phyloP scores from a whole-genome alignment of 2,113 vertebrate species.

The Protobothrops flavoviridis region DNA sequence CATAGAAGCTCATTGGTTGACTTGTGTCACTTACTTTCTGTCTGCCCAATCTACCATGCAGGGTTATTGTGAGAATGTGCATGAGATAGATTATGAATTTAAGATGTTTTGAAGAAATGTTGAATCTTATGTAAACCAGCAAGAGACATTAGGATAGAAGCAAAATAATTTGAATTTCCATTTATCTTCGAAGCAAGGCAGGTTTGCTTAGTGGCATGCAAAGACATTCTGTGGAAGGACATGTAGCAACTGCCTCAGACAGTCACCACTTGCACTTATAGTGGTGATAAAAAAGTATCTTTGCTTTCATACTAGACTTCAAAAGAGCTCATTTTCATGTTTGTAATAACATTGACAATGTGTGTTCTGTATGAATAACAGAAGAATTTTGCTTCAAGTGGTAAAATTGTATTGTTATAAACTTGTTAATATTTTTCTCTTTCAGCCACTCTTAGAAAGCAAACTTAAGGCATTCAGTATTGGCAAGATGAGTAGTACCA shows the following conservation, averaged over 20 bases:
- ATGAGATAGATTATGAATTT: not conserved
- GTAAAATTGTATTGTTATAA: constrained; percentile 13
- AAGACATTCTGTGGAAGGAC: not conserved
- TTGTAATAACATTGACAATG: not conserved
- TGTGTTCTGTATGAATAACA: not conserved
- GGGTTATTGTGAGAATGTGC: not conserved
- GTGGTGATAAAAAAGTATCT: not conserved
- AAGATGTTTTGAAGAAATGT: not conserved
- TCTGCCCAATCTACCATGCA: not conserved
- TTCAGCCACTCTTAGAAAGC: constrained; percentile 89
- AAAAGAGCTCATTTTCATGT: not conserved
- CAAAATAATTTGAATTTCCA: not conserved
- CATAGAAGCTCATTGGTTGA: not conserved
- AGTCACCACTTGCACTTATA: not conserved
- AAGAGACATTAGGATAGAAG: not conserved
- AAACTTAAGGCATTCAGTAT: constrained; percentile 97
- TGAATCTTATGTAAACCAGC: not conserved
- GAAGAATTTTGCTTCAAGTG: not conserved
- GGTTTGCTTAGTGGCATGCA: not conserved
- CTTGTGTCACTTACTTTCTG: not conserved
- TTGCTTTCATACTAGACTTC: not conserved
- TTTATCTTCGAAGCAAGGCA: not conserved
- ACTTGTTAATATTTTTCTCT: constrained; percentile 32
- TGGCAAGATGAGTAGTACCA: constrained; percentile 94
- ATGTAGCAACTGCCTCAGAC: not conserved